phyloP scores from a whole-genome alignment of 2,888 invertebrate genomes.

The Penaeus monodon region DNA sequence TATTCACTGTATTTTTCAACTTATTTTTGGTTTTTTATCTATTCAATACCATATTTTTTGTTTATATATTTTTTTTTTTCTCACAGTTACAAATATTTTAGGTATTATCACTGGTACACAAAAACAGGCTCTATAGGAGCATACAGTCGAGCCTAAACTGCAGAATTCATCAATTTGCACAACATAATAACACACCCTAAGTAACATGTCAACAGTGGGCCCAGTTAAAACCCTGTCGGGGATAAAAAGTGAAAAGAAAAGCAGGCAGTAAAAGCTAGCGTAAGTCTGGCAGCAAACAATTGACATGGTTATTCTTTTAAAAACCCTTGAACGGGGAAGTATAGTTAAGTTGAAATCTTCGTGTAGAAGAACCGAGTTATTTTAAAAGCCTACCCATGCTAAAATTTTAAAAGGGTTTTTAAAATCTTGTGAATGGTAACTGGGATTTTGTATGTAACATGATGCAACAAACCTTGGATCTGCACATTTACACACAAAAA shows the following conservation, averaged over 20 bases:
- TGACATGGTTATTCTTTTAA: constrained; percentile 32
- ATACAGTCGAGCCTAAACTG: constrained; percentile 37
- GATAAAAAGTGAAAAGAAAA: constrained; percentile 39
- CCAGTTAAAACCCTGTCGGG: constrained; percentile 33
- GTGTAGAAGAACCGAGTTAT: constrained; percentile 25
- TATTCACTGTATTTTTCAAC: neutral
- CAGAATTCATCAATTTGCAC: constrained; percentile 49
- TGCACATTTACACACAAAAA: constrained; percentile 7
- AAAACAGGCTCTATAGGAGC: constrained; percentile 36
- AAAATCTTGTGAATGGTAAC: no score
- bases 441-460: constrained; percentile 25
- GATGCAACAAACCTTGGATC: constrained; percentile 28
- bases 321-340: constrained; percentile 10
- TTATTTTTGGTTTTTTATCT: no score
- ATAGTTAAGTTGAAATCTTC: constrained; percentile 15
- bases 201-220: constrained; percentile 57
- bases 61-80: constrained; percentile 36
- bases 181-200: constrained; percentile 57
- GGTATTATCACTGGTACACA: constrained; percentile 56
- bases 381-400: constrained; percentile 12
- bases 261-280: constrained; percentile 43
- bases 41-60: no score
- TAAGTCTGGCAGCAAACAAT: constrained; percentile 50
- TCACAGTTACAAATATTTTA: constrained; percentile 52
- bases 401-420: no score